A percentile compares a stretch with the other conserved stretches of the same genome.
These are phyloP conservation scores for Catharus minimus DNA, from an alignment of 2,113 vertebrate species.

Conservation along the genomic window DNA sequence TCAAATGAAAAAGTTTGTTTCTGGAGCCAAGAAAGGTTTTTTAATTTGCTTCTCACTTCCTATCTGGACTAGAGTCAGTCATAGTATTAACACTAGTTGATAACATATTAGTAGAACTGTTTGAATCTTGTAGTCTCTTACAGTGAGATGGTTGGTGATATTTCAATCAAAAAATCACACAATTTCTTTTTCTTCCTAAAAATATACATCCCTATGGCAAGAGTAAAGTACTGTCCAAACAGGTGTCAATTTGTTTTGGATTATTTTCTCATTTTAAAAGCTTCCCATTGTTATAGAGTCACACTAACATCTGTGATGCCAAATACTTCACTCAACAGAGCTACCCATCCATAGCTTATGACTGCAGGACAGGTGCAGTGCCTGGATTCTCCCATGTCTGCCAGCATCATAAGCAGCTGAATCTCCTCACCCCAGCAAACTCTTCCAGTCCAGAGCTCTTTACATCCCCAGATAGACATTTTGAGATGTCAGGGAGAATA, in stretches of 20 bases:
- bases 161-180: rapidly evolving
- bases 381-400: not conserved
- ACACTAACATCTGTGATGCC: not conserved
- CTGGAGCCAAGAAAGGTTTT: not conserved
- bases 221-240: not conserved
- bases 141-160: not conserved
- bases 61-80: not conserved
- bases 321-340: not conserved
- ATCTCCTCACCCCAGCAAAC: not conserved
- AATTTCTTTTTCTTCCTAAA: not conserved
- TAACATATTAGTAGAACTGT: not conserved
- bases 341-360: not conserved
- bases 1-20: not conserved
- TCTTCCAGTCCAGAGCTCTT: not conserved
- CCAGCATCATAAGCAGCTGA: not conserved
- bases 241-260: not conserved
- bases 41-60: not conserved
- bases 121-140: not conserved
- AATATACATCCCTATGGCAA: not conserved
- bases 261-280: not conserved
- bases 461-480: not conserved
- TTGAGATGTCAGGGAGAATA: not conserved
- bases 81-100: not conserved
- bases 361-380: rapidly evolving
- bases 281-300: not conserved